Evolutionary conservation across 2,113 vertebrate genomes (phyloP), one percentile per base, ranked within the genome.

Genomic region (Sciurus niger): DNA sequence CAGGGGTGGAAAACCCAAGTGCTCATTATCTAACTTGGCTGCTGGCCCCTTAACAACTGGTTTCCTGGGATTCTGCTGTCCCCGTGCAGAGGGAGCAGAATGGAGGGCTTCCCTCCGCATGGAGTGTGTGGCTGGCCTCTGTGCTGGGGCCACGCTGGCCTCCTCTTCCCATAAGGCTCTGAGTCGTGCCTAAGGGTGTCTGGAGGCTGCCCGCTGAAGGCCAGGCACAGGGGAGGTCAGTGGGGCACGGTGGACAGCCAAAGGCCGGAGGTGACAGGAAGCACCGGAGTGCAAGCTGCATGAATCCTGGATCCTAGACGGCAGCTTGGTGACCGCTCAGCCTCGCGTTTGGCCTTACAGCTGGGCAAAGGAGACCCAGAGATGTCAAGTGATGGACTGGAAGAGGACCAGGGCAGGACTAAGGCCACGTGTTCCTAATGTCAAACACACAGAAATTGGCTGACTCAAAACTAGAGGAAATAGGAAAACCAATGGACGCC

Each of bases 21-120:
- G 3, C 73, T 93, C 43, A 65, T 93, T 89, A 86, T 76, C 92
- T 72, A 46, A 84, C 90, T 80, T 7, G 28, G 70, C 68, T 46
- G 89, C 73, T 18, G 53, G 85, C 73, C 93, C 83, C 90, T 60
- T 96, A 93, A 96, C 96, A 48, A 90, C 87, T 1, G 5, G 87
- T 96, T 93, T 94, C 92, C 96, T 73, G 95, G 95, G 96, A 89
- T 93, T 65, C 95, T 55, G 65, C 34, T 1, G 48, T 51, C n/a
- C 63, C n/a, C 5, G 0, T 0, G 22, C 12, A 11, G 77, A 34
- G 17, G 2, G 46, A 8, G 53, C 28, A 3, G 72, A 17, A 20
- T 2, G 0, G 8, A 79, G 78, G 80, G 46, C 40, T 53, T 18
- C 43, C 68, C 58, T 40, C n/a, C 60, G 25, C 1, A 0, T 7